A percentile compares a stretch with the other conserved stretches of the same genome.
Conservation (phyloP, 2,797 vertebrate species). For the Poeciliopsis turneri region DNA sequence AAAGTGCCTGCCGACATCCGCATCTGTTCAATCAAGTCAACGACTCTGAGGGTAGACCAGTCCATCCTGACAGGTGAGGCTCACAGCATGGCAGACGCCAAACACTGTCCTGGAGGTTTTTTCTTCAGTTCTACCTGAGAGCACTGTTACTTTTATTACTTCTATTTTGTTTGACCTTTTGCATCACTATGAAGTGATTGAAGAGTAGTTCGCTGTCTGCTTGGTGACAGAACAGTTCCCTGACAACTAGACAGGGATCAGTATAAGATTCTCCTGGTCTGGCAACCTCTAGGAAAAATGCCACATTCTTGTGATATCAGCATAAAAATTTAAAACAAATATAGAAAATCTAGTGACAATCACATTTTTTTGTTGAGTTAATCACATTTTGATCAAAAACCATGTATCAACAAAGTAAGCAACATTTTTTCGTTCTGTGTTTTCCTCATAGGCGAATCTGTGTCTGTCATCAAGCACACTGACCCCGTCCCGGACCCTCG, state of each 20-base stretch:
- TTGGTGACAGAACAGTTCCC: background rate
- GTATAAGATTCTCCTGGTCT: background rate
- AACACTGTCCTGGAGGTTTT: background rate
- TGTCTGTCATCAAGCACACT: constrained; percentile 98
- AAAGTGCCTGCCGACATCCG: constrained; percentile 99
- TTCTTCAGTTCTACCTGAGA: background rate
- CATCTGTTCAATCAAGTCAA: constrained; percentile 96
- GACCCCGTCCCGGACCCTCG: constrained; percentile 97
- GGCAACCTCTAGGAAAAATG: background rate
- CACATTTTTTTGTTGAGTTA: background rate
- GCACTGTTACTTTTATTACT: background rate
- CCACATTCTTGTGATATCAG: background rate
- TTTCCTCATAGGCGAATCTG: constrained; percentile 87
- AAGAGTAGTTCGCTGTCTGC: background rate
- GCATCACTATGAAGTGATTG: background rate
- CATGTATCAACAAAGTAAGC: too few relatives aligned
- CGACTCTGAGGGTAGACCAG: constrained; percentile 96
- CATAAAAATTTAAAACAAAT: background rate
- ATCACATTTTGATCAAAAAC: background rate
- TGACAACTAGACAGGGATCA: background rate
- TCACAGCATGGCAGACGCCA: background rate
- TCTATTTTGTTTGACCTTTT: background rate
- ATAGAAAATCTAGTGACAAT: background rate
- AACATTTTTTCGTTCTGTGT: constrained; percentile 5
- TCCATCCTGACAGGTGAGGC: constrained; percentile 95